Conservation (phyloP, 2,797 vertebrate species). For the Hafferia zeledoni region DNA sequence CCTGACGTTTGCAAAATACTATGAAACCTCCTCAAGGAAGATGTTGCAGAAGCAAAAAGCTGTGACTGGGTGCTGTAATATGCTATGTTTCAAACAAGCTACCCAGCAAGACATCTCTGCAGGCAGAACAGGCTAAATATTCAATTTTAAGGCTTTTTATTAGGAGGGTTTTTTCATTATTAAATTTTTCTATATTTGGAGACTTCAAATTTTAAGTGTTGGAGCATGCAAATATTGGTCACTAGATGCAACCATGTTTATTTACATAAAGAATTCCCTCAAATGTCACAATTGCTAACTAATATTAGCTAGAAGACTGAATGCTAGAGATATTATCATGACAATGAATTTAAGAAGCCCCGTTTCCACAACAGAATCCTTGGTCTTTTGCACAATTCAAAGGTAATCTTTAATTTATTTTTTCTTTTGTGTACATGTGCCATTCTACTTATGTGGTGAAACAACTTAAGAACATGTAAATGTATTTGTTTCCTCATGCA, state of each 20-base stretch:
- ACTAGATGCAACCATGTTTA: not conserved
- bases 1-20: not conserved
- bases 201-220: not conserved
- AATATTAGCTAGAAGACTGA: not conserved
- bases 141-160: not conserved
- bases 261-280: not conserved
- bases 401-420: not conserved
- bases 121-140: not conserved
- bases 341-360: not conserved
- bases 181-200: not conserved
- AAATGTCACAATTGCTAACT: not conserved
- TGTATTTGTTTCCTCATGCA: not conserved
- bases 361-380: not conserved
- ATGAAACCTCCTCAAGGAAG: constrained; percentile 21
- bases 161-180: not conserved
- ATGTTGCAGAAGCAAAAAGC: not conserved
- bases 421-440: not conserved
- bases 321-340: not conserved
- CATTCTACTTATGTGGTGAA: not conserved
- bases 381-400: not conserved
- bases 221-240: not conserved
- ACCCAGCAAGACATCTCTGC: not conserved
- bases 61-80: not conserved
- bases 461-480: not conserved
- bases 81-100: not conserved